These are phyloP conservation scores for Orthosia incerta DNA, from an alignment of 2,888 invertebrate species.

Conservation along the genomic window DNA sequence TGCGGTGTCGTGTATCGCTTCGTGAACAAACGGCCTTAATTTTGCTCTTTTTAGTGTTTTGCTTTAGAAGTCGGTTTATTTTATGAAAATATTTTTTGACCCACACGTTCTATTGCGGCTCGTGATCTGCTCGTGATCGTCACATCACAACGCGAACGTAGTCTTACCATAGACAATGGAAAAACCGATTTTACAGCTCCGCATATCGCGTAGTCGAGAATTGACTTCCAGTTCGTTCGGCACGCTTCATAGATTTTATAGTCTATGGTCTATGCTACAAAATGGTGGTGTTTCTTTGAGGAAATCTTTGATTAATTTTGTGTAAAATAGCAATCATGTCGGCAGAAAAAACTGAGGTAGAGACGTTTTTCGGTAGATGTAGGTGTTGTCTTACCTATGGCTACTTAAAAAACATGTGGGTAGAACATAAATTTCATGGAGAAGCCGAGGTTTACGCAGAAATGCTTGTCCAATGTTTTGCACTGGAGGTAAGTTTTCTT, in stretches of 20 bases:
- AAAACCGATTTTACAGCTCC: neutral
- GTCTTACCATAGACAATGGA: neutral
- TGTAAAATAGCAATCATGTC: constrained; percentile 50
- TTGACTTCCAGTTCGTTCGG: neutral
- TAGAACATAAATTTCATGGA: constrained; percentile 67
- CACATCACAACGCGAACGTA: too few relatives aligned
- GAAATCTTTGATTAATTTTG: neutral
- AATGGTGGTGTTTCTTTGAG: constrained; percentile 50
- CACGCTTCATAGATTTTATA: neutral
- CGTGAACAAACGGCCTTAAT: too few relatives aligned
- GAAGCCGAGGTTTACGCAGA: constrained; percentile 77
- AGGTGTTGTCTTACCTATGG: constrained; percentile 80
- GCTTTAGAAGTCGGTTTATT: too few relatives aligned
- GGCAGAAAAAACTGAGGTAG: constrained; percentile 59
- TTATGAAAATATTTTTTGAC: too few relatives aligned
- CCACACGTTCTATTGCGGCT: too few relatives aligned
- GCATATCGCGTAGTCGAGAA: too few relatives aligned
- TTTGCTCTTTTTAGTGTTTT: too few relatives aligned
- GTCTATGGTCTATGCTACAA: constrained; percentile 33
- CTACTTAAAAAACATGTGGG: constrained; percentile 79
- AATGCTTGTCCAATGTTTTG: constrained; percentile 81
- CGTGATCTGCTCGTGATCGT: too few relatives aligned
- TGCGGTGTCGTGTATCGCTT: too few relatives aligned
- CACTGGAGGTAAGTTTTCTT: constrained; percentile 74
- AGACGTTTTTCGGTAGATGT: constrained; percentile 75